Evolutionary conservation across 2,113 vertebrate species (phyloP).

Genomic region (Hippoglossus stenolepis): DNA sequence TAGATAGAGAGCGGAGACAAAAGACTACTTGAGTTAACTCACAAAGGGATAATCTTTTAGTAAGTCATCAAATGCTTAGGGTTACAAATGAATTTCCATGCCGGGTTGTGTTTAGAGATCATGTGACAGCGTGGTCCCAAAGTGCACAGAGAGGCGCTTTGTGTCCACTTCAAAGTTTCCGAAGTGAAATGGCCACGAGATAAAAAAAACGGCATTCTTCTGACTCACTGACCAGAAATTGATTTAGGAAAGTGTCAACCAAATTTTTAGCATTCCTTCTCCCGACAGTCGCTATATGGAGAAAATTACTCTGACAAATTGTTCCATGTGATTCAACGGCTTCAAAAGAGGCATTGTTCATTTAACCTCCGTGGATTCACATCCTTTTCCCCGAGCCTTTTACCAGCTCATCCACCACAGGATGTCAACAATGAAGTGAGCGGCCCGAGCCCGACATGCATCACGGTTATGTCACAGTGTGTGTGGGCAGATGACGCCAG

Average conservation of each 20-base stretch:
- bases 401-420: slow-evolving; percentile 38
- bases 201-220: slow-evolving; percentile 45
- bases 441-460: slow-evolving; percentile 32
- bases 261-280: slow-evolving; percentile 44
- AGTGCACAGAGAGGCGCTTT: slow-evolving; percentile 46
- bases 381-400: slow-evolving; percentile 19
- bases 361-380: slow-evolving; percentile 44
- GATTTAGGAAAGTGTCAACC: slow-evolving; percentile 40
- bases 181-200: slow-evolving; percentile 38
- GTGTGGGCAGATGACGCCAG: slow-evolving; percentile 48
- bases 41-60: slow-evolving; percentile 53
- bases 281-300: slow-evolving; percentile 11
- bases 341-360: slow-evolving; percentile 38
- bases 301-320: slow-evolving; percentile 23
- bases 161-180: slow-evolving; percentile 42
- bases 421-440: slow-evolving; percentile 51
- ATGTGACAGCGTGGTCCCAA: slow-evolving; percentile 39
- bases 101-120: slow-evolving; percentile 39
- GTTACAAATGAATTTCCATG: slow-evolving; percentile 52
- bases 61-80: slow-evolving; percentile 38
- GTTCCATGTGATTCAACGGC: slow-evolving; percentile 30
- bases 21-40: slow-evolving; percentile 52
- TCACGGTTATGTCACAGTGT: slow-evolving; percentile 18
- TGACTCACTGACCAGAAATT: slow-evolving; percentile 23
- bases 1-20: slow-evolving; percentile 41